A percentile compares a stretch with the other conserved stretches of the same genome.
phyloP scores from a whole-genome alignment of 2,113 vertebrate genomes.

The Dromaius novaehollandiae region DNA sequence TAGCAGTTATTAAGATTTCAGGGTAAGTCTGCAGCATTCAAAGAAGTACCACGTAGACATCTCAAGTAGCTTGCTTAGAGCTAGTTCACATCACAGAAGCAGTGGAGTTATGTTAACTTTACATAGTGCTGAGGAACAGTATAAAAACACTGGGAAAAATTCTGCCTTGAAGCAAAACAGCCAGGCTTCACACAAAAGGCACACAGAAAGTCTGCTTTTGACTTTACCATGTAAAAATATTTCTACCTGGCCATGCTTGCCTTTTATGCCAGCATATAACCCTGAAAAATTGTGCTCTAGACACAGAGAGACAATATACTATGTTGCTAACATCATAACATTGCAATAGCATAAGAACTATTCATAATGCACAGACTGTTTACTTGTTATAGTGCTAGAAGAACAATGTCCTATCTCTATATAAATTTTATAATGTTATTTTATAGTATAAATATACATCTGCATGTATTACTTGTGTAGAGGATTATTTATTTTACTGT shows the following conservation, averaged over 20 bases:
- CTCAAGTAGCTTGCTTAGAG: background rate
- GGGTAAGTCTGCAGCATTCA: background rate
- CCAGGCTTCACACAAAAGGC: background rate
- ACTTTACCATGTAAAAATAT: background rate
- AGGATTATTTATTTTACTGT: background rate
- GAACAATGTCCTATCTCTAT: background rate
- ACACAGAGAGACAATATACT: background rate
- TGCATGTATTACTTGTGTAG: background rate
- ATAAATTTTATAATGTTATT: background rate
- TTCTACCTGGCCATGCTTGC: background rate
- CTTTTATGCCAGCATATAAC: background rate
- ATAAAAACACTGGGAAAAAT: background rate
- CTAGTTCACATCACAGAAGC: background rate
- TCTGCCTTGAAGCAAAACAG: background rate
- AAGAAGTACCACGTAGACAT: fast-evolving
- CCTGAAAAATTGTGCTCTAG: background rate
- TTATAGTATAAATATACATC: background rate
- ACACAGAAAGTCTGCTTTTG: background rate
- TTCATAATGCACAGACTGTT: background rate
- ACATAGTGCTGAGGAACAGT: background rate
- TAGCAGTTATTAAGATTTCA: background rate
- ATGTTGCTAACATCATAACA: background rate
- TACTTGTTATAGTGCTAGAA: background rate
- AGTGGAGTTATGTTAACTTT: background rate
- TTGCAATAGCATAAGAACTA: background rate